A percentile compares a stretch with the other conserved stretches of the same genome.
phyloP scores from a whole-genome alignment of 2,888 invertebrate genomes.

The Clostera curtula region DNA sequence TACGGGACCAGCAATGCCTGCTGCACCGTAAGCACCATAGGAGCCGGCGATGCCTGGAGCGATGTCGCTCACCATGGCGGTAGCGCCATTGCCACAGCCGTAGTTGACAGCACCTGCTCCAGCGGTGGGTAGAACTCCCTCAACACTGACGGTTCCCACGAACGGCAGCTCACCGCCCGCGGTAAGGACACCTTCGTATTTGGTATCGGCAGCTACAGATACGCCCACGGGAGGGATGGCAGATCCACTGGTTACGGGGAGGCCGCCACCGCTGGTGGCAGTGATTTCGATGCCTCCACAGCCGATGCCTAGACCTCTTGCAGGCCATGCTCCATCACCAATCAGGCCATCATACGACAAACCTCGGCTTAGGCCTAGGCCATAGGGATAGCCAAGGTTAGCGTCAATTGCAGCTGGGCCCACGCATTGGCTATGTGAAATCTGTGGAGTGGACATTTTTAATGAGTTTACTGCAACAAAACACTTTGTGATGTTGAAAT shows the following conservation, averaged over 20 bases:
- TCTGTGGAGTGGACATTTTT: constrained; percentile 2
- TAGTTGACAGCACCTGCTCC: constrained; percentile 24
- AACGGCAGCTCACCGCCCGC: constrained; percentile 22
- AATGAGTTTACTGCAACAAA: no score
- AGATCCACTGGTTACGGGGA: constrained; percentile 12
- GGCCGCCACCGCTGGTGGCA: constrained; percentile 6
- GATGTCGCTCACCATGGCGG: constrained; percentile 1
- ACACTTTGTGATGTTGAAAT: no score
- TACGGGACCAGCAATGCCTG: no score
- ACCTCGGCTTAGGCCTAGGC: background rate
- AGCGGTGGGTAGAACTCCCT: constrained; percentile 25
- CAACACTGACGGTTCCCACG: constrained; percentile 24
- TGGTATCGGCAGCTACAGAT: constrained; percentile 12
- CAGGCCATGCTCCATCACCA: background rate
- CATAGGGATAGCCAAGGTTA: background rate
- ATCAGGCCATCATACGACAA: constrained; percentile 1
- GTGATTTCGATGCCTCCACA: constrained; percentile 4
- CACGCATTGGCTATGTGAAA: constrained; percentile 7
- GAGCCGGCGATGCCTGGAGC: background rate
- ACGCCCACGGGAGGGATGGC: constrained; percentile 18
- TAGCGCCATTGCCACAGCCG: constrained; percentile 2
- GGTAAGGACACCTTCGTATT: constrained; percentile 4
- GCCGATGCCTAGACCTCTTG: constrained; percentile 2
- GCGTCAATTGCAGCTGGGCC: constrained; percentile 1
- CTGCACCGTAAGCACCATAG: background rate